phyloP scores from a whole-genome alignment of 2,113 vertebrate genomes.

The Atherinomorus stipes region DNA sequence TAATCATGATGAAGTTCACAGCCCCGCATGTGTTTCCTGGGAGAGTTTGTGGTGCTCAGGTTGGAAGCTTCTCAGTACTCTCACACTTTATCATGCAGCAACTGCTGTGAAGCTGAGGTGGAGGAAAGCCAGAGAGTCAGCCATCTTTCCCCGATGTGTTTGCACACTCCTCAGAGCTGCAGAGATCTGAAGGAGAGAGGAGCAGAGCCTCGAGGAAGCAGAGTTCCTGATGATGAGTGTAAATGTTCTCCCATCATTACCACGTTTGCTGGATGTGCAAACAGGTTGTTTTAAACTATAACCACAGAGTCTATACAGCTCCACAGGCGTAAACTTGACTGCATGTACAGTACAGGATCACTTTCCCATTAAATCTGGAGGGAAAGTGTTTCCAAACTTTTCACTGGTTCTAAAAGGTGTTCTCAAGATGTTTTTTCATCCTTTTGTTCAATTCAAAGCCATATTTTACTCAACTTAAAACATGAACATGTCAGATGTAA shows the following conservation, averaged over 20 bases:
- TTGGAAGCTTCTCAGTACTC: not conserved
- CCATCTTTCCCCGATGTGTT: slow-evolving; percentile 2
- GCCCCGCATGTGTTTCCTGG: not conserved
- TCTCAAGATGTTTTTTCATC: no score
- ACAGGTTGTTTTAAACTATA: not conserved
- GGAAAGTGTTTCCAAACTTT: no score
- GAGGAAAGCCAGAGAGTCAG: slow-evolving; percentile 1
- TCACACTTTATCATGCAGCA: slow-evolving; percentile 19
- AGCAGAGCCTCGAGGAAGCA: not conserved
- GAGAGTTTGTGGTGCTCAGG: not conserved
- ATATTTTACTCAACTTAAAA: no score
- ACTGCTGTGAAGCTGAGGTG: not conserved
- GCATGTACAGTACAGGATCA: no score
- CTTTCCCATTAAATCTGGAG: no score
- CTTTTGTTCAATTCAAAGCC: no score
- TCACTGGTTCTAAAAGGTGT: no score
- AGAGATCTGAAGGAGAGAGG: slow-evolving; percentile 16
- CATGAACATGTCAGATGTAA: no score
- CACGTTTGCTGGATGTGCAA: not conserved
- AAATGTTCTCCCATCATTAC: not conserved
- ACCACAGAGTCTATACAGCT: no score
- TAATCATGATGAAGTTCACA: not conserved
- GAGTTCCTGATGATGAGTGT: not conserved
- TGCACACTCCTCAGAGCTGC: slow-evolving; percentile 10
- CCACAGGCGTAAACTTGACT: no score